Evolutionary conservation across 2,113 vertebrate genomes (phyloP), one percentile per base, ranked within the genome.

Genomic region (Antigone vipio): DNA sequence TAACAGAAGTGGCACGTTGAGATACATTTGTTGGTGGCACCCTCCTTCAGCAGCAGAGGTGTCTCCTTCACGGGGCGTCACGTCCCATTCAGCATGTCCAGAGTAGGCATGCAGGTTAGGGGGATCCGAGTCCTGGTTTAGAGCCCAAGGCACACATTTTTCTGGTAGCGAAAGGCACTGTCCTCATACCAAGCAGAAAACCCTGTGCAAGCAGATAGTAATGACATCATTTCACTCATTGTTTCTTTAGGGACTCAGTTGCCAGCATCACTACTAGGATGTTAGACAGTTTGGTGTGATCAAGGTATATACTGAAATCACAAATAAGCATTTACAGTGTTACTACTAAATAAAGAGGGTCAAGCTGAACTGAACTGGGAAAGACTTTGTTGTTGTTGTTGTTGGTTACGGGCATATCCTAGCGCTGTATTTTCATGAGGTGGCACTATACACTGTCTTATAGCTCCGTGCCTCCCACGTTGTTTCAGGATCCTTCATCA

Each of bases 401-500:
- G 47, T 42, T 88, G 90, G 69, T 97, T 63, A 59, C 15, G 38
- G 72, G 79, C 93, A 47, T 96, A 94, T 96, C 80, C 96, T 98
- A 92, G 93, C 64, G 3, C 93, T 96, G 87, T 96, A 66, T 94
- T 97, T 97, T 96, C 93, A 97, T 97, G 94, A 97, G 97, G 95
- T 96, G 96, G 97, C 97, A 87, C 97, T 91, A 67, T 97, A 97
- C 90, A 92, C 95, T 95, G 92, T 98, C 96, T 98, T 97, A 98
- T 97, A 98, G 98, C 94, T 98, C 96, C 97, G 97, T 98, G 97
- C 97, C 98, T 98, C 98, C 98, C 98, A 95, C 98, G 91, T 98
- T 99, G 98, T 99, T 98, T 99, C 98, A 99, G 99, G 98, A 98
- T 98, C 97, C 98, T 97, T 98, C 98, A 98, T 98, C 99, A 95